phyloP scores from a whole-genome alignment of 2,113 vertebrate genomes.

The Pleuronectes platessa region DNA sequence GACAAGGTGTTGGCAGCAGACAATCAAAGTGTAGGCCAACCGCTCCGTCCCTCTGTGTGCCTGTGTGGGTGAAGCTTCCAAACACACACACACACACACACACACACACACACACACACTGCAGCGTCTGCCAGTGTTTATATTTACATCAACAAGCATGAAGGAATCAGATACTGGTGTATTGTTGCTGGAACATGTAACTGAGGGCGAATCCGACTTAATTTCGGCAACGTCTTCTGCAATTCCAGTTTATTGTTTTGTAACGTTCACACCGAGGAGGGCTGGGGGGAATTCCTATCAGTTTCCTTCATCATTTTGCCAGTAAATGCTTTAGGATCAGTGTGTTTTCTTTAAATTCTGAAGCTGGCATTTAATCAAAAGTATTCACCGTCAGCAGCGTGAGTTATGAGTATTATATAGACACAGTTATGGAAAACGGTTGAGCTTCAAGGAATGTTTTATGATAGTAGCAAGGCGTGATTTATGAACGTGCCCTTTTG shows the following conservation, averaged over 20 bases:
- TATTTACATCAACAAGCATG: conserved; percentile 61
- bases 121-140: conserved; percentile 52
- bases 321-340: conserved; percentile 7
- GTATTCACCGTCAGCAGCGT: conserved; percentile 13
- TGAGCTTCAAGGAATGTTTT: conserved; percentile 46
- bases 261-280: neutral
- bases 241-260: conserved; percentile 19
- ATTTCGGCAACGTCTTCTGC: conserved; percentile 34
- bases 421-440: conserved; percentile 26
- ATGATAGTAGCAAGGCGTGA: conserved; percentile 34
- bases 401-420: conserved; percentile 50
- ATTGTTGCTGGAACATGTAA: conserved; percentile 47
- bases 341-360: conserved; percentile 6
- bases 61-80: conserved; percentile 20
- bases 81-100: conserved; percentile 55
- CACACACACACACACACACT: conserved; percentile 44
- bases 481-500: conserved; percentile 36
- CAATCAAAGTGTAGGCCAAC: conserved; percentile 55
- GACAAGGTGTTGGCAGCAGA: conserved; percentile 53
- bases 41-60: conserved; percentile 10
- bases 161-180: conserved; percentile 33
- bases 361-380: conserved; percentile 33
- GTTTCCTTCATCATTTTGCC: neutral
- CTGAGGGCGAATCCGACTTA: conserved; percentile 25
- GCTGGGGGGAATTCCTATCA: neutral